Evolutionary conservation across 2,113 vertebrate species (phyloP), one percentile per base, ranked within the genome.

Genomic region (Chunga burmeisteri): DNA sequence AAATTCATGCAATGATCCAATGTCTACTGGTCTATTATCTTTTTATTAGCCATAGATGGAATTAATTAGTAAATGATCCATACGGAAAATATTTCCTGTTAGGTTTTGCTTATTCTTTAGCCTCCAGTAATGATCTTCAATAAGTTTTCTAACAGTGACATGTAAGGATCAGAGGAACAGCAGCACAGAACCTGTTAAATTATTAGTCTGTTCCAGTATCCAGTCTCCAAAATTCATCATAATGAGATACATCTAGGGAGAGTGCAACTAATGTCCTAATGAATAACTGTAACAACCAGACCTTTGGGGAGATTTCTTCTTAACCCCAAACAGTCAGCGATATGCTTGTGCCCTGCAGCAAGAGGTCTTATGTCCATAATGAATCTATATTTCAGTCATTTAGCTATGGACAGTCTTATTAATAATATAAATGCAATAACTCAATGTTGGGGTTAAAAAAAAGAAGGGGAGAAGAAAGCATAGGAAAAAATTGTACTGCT

Each of bases 351-450:
- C 93, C 93, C 74, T 95, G 79, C 59, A 93, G 87, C 81, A 83
- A 66, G n/a, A 88, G 74, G 68, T 16, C 63, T 95, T 94, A 40
- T 93, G 93, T 94, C 91, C 89, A 85, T 96, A 93, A 94, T 88
- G 79, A 91, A 96, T 95, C 85, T 82, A 16, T 86, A 63, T 94
- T 95, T 91, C 89, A 71, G 59, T 90, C 73, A 90, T 94, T 97
- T 94, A 56, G 63, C 87, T 94, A 38, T 55, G 79, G 91, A 93
- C 67, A 68, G 81, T 80, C 84, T 91, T 88, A 95, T 94, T 95
- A 96, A 96, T 93, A 95, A 95, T 94, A 90, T 49, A 94, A 94
- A 88, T 56, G 84, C 42, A 90, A 59, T 96, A 96, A 83, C 50
- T 97, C 81, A 90, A 16, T 44, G 47, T 59, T 90, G 55, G 38